Conservation (phyloP, 2,113 vertebrate species). For the Bettongia penicillata region DNA sequence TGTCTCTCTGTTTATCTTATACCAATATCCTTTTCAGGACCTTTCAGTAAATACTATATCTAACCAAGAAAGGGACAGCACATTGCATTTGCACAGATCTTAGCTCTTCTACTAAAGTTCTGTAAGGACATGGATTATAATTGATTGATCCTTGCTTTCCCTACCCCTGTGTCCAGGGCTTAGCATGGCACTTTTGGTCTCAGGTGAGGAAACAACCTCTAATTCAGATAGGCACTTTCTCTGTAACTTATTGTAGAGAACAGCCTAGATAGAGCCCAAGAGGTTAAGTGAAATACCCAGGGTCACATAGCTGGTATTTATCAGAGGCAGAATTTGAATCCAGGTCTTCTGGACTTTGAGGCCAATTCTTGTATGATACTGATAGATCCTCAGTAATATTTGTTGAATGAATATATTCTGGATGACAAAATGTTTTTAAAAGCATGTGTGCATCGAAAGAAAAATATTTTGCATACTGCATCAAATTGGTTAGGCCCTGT, state of each 20-base stretch:
- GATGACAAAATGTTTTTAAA: conserved; percentile 30
- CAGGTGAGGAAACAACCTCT: background rate
- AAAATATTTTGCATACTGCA: background rate
- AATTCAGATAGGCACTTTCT: background rate
- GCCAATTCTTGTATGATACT: background rate
- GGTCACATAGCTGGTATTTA: background rate
- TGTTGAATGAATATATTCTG: conserved; percentile 9
- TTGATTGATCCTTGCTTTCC: background rate
- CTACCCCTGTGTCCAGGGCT: background rate
- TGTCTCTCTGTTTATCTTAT: background rate
- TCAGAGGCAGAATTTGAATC: background rate
- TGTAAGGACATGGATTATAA: background rate
- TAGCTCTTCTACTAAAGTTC: background rate
- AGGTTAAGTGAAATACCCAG: background rate
- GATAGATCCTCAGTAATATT: background rate
- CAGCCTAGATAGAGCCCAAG: background rate
- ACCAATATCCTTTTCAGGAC: background rate
- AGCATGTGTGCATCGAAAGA: background rate
- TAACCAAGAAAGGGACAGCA: background rate
- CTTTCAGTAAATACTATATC: background rate
- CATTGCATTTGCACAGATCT: background rate
- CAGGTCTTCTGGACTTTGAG: background rate
- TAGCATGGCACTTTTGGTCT: background rate
- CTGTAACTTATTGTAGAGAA: background rate
- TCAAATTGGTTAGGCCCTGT: background rate